Evolutionary conservation across 2,888 invertebrate genomes (phyloP).

Genomic region (Synanthedon myopaeformis): DNA sequence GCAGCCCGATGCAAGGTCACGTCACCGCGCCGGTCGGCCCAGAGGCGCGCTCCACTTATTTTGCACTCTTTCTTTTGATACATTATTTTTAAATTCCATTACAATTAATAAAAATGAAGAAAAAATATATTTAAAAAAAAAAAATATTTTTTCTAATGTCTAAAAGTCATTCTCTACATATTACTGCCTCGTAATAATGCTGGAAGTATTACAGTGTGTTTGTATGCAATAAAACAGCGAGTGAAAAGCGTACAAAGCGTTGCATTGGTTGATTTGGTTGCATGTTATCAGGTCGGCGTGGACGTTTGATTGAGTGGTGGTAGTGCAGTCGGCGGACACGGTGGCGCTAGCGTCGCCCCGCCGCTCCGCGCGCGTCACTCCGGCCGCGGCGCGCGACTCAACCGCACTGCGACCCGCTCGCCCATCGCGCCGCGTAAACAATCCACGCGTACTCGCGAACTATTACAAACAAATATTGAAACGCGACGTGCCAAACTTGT

Average conservation of each 20-base stretch:
- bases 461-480: constrained; percentile 15
- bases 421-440: constrained; percentile 23
- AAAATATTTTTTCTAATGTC: no score
- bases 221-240: no score
- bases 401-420: constrained; percentile 36
- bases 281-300: constrained; percentile 7
- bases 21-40: constrained; percentile 8
- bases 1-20: constrained; percentile 43
- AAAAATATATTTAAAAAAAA: no score
- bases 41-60: constrained; percentile 3
- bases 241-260: no score
- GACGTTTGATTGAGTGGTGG: constrained; percentile 40
- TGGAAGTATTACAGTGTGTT: no score
- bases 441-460: constrained; percentile 25
- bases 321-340: constrained; percentile 25
- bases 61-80: constrained; percentile 27
- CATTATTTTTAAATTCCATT: background rate
- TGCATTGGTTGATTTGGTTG: constrained; percentile 2
- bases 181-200: no score
- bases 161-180: no score
- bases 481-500: constrained; percentile 44
- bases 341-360: constrained; percentile 36
- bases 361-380: constrained; percentile 53
- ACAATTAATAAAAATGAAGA: background rate
- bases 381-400: constrained; percentile 60